Conservation (phyloP, 2,797 vertebrate species). For the Malurus leucopterus region DNA sequence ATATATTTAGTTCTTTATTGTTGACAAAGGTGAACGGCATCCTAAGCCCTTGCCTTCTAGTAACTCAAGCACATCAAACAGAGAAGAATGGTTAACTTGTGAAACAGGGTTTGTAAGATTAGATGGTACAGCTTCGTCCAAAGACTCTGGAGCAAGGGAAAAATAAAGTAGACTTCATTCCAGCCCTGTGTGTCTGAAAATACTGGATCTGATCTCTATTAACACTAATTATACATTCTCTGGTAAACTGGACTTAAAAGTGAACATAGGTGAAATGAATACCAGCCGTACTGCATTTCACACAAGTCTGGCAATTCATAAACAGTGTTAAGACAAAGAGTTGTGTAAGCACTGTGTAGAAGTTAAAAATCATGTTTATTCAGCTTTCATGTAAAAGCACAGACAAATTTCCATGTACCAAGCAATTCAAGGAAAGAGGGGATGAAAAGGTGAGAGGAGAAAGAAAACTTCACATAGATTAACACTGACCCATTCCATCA, state of each 20-base stretch:
- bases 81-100: not conserved
- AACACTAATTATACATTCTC: not conserved
- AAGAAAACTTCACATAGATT: slow-evolving; percentile 30
- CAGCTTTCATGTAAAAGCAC: not conserved
- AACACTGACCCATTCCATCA: slow-evolving; percentile 16
- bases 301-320: not conserved
- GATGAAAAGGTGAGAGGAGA: slow-evolving; percentile 3
- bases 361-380: not conserved
- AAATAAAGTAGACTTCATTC: not conserved
- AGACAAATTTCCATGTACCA: not conserved
- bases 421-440: slow-evolving; percentile 9
- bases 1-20: not conserved
- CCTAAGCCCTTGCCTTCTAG: not conserved
- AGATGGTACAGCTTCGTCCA: not conserved
- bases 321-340: not conserved
- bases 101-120: not conserved
- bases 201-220: not conserved
- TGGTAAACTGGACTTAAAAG: not conserved
- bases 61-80: not conserved
- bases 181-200: not conserved
- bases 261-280: not conserved
- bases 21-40: not conserved
- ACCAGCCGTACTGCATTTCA: not conserved
- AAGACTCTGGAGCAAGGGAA: not conserved
- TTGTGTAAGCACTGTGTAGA: not conserved